These are phyloP conservation scores for Caenorhabditis zanzibari DNA, from an alignment of 2,888 invertebrate species.

Conservation along the genomic window DNA sequence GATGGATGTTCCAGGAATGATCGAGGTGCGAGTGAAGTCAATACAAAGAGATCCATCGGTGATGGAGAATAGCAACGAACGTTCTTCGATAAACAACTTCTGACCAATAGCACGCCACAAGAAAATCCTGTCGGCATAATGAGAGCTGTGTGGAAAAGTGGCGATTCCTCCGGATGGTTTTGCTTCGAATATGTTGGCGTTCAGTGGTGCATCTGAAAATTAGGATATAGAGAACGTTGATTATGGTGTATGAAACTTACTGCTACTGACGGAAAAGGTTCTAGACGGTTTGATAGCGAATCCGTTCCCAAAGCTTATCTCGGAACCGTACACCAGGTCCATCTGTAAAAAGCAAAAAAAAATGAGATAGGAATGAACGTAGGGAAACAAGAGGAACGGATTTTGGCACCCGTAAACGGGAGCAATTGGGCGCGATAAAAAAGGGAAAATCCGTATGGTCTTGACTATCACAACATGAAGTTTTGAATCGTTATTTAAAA, in stretches of 20 bases:
- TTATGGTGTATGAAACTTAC: constrained; percentile 54
- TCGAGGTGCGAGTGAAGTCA: constrained; percentile 77
- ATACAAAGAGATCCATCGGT: constrained; percentile 75
- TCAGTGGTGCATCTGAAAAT: constrained; percentile 71
- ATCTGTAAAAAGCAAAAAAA: constrained; percentile 39
- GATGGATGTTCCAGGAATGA: constrained; percentile 74
- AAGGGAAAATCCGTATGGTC: no score
- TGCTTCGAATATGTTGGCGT: constrained; percentile 70
- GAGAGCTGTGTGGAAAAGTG: constrained; percentile 67
- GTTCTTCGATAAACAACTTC: constrained; percentile 77
- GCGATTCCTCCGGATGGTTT: constrained; percentile 76
- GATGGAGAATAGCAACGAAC: constrained; percentile 71
- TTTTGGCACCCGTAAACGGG: no score
- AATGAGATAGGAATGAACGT: no score
- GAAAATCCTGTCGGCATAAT: constrained; percentile 76
- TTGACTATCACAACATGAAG: no score
- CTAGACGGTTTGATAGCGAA: constrained; percentile 64
- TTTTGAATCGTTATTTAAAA: background rate
- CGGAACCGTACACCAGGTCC: constrained; percentile 70
- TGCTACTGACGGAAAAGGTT: constrained; percentile 74
- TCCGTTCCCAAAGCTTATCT: constrained; percentile 63
- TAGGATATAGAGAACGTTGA: background rate
- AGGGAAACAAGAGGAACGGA: no score
- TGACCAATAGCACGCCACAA: constrained; percentile 79
- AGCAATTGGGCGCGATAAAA: no score